These are phyloP conservation scores for Polypedilum vanderplanki DNA, from an alignment of 1,140 invertebrate species.

Conservation along the genomic window DNA sequence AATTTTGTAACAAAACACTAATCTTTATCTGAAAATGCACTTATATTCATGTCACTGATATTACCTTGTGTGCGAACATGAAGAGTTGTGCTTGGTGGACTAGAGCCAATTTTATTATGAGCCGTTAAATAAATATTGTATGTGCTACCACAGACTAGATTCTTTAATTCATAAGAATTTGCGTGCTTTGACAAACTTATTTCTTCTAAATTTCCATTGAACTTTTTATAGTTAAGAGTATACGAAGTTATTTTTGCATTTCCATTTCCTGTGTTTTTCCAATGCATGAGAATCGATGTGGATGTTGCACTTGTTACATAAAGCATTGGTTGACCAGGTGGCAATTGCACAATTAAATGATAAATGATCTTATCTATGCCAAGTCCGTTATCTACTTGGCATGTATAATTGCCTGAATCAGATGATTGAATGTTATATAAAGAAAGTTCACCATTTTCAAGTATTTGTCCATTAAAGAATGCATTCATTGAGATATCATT, in stretches of 20 bases:
- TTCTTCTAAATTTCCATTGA: constrained; percentile 58
- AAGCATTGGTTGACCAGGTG: constrained; percentile 59
- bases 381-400: constrained; percentile 63
- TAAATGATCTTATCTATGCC: constrained; percentile 59
- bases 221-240: constrained; percentile 57
- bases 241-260: constrained; percentile 59
- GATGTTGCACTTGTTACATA: constrained; percentile 65
- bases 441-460: constrained; percentile 57
- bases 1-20: too few species aligned
- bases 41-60: too few species aligned
- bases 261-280: constrained; percentile 63
- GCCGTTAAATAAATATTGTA: constrained; percentile 65
- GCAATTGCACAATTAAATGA: constrained; percentile 57
- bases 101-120: constrained; percentile 66
- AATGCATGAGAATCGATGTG: constrained; percentile 61
- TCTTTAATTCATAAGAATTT: constrained; percentile 60
- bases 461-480: constrained; percentile 51
- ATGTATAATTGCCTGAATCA: constrained; percentile 69
- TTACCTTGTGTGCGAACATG: constrained; percentile 65
- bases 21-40: too few species aligned
- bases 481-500: constrained; percentile 47
- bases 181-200: constrained; percentile 55
- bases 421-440: constrained; percentile 55
- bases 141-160: constrained; percentile 62
- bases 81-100: constrained; percentile 58